A percentile compares a stretch with the other conserved stretches of the same genome.
These are phyloP conservation scores for Thunnus thynnus DNA, from an alignment of 2,113 vertebrate species.

Conservation along the genomic window DNA sequence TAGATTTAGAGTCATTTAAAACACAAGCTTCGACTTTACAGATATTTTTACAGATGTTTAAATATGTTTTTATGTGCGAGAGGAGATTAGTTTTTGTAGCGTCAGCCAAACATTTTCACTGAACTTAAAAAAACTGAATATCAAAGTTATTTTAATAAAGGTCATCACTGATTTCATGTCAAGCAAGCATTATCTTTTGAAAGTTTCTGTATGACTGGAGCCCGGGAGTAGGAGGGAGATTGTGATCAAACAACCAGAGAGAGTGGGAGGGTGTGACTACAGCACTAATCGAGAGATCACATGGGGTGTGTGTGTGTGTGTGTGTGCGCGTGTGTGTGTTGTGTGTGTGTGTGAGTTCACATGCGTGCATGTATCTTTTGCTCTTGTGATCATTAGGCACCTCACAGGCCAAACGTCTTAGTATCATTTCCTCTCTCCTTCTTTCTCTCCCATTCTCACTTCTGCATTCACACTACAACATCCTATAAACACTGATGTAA, in stretches of 20 bases:
- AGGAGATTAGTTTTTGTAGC: conserved; percentile 3
- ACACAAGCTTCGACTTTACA: neutral
- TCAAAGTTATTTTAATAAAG: conserved; percentile 43
- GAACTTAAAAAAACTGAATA: neutral
- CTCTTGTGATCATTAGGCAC: conserved; percentile 76
- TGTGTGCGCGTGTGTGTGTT: conserved; percentile 15
- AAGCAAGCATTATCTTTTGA: conserved; percentile 59
- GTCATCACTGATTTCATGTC: conserved; percentile 60
- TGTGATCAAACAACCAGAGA: conserved; percentile 72
- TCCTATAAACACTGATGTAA: conserved; percentile 66
- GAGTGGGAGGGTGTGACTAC: conserved; percentile 75
- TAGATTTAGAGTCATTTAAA: conserved; percentile 5
- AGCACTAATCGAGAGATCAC: conserved; percentile 73
- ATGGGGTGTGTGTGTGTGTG: conserved; percentile 47
- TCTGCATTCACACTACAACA: conserved; percentile 76
- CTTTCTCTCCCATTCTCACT: conserved; percentile 80
- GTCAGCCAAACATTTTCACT: conserved; percentile 14
- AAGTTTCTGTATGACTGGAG: conserved; percentile 74
- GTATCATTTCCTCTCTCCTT: conserved; percentile 82
- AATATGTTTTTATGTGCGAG: neutral
- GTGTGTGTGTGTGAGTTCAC: conserved; percentile 27
- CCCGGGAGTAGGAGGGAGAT: conserved; percentile 67
- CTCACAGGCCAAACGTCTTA: conserved; percentile 59
- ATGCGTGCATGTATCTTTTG: conserved; percentile 36
- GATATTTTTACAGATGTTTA: neutral